Percentiles rank a stretch among this genome's conserved stretches.
Evolutionary conservation across 35 echinoderm and acorn worm genomes (phyloP).

Genomic region (Hemicentrotus pulcherrimus): DNA sequence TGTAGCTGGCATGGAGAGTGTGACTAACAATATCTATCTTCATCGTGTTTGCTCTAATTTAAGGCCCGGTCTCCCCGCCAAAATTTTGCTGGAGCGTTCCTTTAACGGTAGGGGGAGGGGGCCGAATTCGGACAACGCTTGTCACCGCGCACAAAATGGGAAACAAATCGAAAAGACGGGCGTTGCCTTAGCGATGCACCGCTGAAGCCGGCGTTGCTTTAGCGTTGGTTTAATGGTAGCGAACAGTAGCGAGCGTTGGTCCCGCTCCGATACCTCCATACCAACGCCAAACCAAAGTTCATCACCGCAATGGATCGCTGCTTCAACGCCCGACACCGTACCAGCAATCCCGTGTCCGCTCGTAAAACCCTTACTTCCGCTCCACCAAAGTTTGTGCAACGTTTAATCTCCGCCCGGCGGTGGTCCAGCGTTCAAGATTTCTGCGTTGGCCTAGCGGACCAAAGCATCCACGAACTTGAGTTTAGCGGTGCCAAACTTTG

Average conservation of each 20-base stretch:
- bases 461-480: conserved; percentile 13
- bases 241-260: too few relatives aligned
- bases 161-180: too few relatives aligned
- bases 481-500: conserved; percentile 26
- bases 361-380: conserved; percentile 37
- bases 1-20: too few relatives aligned
- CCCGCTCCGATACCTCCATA: conserved; percentile 29
- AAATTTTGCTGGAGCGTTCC: too few relatives aligned
- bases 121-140: too few relatives aligned
- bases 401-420: conserved; percentile 40
- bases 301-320: conserved; percentile 40
- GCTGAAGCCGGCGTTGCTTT: conserved; percentile 34
- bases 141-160: too few relatives aligned
- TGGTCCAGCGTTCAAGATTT: conserved; percentile 44
- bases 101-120: too few relatives aligned
- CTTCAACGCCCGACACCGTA: conserved; percentile 37
- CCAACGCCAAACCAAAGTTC: conserved; percentile 38
- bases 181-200: conserved; percentile 35
- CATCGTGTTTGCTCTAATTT: too few relatives aligned
- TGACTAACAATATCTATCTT: too few relatives aligned
- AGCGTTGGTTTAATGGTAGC: conserved; percentile 40
- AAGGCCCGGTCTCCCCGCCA: too few relatives aligned
- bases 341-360: conserved; percentile 29
- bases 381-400: conserved; percentile 35
- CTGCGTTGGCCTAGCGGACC: conserved; percentile 41